Base-by-base conservation (phyloP, 2,888 invertebrate species). In the Criorhina ranunculi region DNA sequence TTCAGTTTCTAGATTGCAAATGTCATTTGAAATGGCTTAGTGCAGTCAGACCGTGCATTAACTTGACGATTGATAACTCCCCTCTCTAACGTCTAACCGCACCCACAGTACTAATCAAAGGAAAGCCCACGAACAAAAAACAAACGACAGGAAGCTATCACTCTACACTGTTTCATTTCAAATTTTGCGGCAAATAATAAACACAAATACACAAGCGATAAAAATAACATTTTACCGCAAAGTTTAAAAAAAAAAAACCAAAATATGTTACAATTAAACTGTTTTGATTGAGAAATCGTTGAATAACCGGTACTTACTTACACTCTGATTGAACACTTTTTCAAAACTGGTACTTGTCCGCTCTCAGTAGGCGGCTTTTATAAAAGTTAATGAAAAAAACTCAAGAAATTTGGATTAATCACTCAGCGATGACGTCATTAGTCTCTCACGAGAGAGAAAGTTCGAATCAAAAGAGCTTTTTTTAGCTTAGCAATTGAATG, bases 261-360 rank as follows among this genome's bases (percentile, higher is more conserved):
- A 72, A 42, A 31, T 60, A 37, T 35, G 1, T 35, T 37, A 49
- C 17, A 11, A 57, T 46, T 42, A 2, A 64, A 40, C 24, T 37
- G 15, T 59, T 35, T 37, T n/a, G 29, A 19, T 11, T n/a, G 19
- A 9, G 9, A 46, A 35, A 53, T 12, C 0, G 11, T 11, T 6
- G 19, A n/a, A 17, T 2, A 1, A 17, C 44, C 64, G 40, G 31
- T 77, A 83, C 83, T 83, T 83, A 83, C 83, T 64, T 83, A 67
- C 67, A 69, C 67, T 75, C 79, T 86, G 37, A 59, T 67, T 86
- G 86, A 87, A 87, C 87, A 87, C 88, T 87, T 82, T 86, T 87
- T 75, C 86, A 87, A 87, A 87, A 89, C 88, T 89, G 88, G 88
- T 88, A 87, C 67, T 81, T 42, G 66, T 86, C 78, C 72, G 73